Base-by-base conservation (phyloP, 1,140 invertebrate species). In the Drosophila nebulosa region DNA sequence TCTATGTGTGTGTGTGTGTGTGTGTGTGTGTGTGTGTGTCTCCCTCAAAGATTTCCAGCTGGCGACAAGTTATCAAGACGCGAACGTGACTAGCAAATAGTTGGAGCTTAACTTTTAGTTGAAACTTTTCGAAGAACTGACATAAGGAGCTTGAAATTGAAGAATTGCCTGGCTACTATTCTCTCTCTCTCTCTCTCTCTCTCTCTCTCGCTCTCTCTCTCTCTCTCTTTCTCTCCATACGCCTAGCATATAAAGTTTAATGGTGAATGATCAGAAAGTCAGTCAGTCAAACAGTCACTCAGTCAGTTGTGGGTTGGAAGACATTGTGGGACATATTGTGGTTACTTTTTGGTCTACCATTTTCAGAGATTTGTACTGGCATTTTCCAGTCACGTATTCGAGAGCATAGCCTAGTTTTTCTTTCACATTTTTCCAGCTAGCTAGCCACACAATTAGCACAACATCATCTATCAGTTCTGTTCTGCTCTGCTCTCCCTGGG, bases 31-130 rank as follows among this genome's bases (percentile, higher is more conserved):
- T 46, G 2, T 21, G 9, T 46, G 9, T 46, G 6, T 46, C 16
- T 21, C 74, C 72, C 74, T 64, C 79, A 63, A 71, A 86, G 81
- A 86, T 86, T 86, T 86, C 81, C 74, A 86, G 83, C 81, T 86
- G 81, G 70, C 83, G 81, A 86, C 81, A 86, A 86, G 81, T 86
- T 86, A 86, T 86, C 81, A 86, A 86, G 81, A 81, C 78, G 39
- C 39, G 81, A 86, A 86, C 81, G 81, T 86, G 81, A 86, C 81
- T 86, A 64, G 83, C 81, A 86, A 85, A 86, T 84, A 78, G 73
- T 80, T 79, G 75, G 32, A 72, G 78, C 75, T 84, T 86, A 80
- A 84, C 81, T 84, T 79, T 79, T 62, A 63, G 56, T 61, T 61
- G 66, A 74, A 74, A 51, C 74, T 74, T 74, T 73, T 55, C 16